Evolutionary conservation across 2,113 vertebrate genomes (phyloP).

Genomic region (Rhodinocichla rosea): DNA sequence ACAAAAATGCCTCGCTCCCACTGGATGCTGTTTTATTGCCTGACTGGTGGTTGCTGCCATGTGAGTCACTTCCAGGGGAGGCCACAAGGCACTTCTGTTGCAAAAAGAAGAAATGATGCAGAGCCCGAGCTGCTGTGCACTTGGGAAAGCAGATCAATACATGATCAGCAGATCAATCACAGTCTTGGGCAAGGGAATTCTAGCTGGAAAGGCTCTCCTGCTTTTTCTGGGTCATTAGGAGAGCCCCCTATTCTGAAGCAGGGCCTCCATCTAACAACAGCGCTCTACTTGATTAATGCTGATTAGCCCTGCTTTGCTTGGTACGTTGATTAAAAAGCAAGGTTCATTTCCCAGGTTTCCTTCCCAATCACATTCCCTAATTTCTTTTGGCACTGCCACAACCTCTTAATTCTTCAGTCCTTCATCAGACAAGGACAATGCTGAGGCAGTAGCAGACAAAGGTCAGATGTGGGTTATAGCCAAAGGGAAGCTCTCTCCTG

Average conservation of each 20-base stretch:
- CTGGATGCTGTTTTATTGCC: constrained; percentile 28
- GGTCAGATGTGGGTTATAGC: background rate
- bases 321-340: constrained; percentile 55
- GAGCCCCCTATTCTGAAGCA: constrained; percentile 41
- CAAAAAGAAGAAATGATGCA: background rate
- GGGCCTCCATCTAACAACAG: constrained; percentile 32
- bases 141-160: constrained; percentile 30
- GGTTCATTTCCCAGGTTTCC: constrained; percentile 64
- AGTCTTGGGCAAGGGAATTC: background rate
- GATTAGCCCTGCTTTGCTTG: constrained; percentile 63
- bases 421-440: constrained; percentile 48
- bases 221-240: constrained; percentile 42
- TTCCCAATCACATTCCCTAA: constrained; percentile 61
- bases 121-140: background rate
- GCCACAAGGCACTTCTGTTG: background rate
- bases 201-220: background rate
- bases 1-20: background rate
- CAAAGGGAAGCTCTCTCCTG: background rate
- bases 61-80: background rate
- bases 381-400: constrained; percentile 51
- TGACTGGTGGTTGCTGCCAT: background rate
- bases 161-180: background rate
- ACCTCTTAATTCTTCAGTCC: constrained; percentile 32
- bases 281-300: constrained; percentile 67
- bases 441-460: constrained; percentile 6